Conservation (phyloP, 2,797 vertebrate genomes). For the Rhinella marina region DNA sequence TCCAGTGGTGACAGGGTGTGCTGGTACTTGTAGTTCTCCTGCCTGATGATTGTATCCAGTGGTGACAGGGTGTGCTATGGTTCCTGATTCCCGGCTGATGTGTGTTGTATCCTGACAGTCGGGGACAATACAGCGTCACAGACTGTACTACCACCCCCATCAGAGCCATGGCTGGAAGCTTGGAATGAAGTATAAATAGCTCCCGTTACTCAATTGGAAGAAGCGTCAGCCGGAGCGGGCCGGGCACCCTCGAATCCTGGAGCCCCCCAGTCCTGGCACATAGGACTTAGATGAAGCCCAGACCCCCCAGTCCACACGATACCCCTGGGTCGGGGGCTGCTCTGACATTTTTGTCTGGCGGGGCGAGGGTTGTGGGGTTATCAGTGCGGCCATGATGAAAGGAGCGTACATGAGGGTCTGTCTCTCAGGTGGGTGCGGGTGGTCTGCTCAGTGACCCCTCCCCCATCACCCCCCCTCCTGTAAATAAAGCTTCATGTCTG, state of each 20-base stretch:
- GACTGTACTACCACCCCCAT: not conserved
- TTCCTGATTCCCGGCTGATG: not conserved
- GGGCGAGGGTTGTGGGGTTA: not conserved
- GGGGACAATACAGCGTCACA: not conserved
- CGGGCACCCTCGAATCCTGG: not conserved
- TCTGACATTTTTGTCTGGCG: not conserved
- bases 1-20: no score
- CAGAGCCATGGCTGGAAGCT: not conserved
- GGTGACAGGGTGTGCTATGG: not conserved
- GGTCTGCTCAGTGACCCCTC: not conserved
- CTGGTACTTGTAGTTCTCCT: not conserved
- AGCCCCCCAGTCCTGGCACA: not conserved
- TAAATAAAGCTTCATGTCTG: no score
- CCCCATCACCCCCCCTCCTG: no score
- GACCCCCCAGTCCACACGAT: no score
- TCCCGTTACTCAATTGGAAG: not conserved
- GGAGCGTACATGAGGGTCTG: not conserved
- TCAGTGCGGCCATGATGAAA: not conserved
- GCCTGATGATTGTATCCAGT: not conserved
- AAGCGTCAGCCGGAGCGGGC: not conserved
- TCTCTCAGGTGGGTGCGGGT: not conserved
- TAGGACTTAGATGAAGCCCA: no score
- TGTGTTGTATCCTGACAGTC: not conserved
- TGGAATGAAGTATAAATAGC: conserved; percentile 33
- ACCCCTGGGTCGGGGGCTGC: no score